Conservation (phyloP, 2,888 invertebrate species). For the Psylliodes chrysocephalus region DNA sequence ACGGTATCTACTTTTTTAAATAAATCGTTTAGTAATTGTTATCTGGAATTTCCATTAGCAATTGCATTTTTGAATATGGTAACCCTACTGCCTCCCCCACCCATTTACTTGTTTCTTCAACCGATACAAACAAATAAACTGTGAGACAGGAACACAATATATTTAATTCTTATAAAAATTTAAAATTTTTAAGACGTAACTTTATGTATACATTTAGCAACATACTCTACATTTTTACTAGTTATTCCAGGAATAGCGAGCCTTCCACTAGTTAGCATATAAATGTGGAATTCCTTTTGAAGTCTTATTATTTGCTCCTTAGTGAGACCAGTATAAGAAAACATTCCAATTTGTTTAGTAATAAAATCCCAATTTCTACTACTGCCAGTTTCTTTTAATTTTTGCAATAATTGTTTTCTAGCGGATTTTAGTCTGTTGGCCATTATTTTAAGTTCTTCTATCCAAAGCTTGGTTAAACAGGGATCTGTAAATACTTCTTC, state of each 20-base stretch:
- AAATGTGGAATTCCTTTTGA: conserved; percentile 72
- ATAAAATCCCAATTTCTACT: conserved; percentile 73
- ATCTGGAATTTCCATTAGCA: too few species aligned
- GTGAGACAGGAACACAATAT: too few species aligned
- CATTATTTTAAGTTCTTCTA: conserved; percentile 66
- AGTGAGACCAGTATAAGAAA: conserved; percentile 75
- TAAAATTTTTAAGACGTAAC: conserved; percentile 55
- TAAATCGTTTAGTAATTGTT: too few species aligned
- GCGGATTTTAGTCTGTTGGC: conserved; percentile 59
- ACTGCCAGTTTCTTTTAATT: conserved; percentile 70
- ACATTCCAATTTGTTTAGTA: conserved; percentile 78
- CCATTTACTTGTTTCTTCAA: too few species aligned
- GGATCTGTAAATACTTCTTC: conserved; percentile 67
- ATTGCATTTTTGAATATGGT: too few species aligned
- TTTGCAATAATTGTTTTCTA: conserved; percentile 67
- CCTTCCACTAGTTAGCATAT: conserved; percentile 73
- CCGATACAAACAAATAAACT: too few species aligned
- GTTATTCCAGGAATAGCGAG: conserved; percentile 76
- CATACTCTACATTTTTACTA: conserved; percentile 71
- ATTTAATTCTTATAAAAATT: too few species aligned
- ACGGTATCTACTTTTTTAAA: too few species aligned
- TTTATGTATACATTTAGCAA: conserved; percentile 72
- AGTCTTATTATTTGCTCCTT: conserved; percentile 68
- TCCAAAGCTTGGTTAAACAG: conserved; percentile 66
- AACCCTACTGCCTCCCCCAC: too few species aligned